Evolutionary conservation across 2,113 vertebrate species (phyloP), one percentile per base, ranked within the genome.

Genomic region (Peucedramus taeniatus): DNA sequence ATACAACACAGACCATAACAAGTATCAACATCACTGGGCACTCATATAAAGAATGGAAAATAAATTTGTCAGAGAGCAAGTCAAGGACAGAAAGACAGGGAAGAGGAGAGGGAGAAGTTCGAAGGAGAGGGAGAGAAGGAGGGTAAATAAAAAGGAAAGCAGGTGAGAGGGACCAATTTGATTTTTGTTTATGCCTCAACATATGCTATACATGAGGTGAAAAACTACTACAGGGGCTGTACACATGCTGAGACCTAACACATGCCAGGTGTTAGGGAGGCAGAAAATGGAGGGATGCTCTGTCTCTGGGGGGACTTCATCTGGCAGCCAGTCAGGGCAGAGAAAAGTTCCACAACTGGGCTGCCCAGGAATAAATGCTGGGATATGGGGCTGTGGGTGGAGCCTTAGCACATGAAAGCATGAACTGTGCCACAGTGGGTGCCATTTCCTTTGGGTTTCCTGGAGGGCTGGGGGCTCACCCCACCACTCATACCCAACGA

Each of bases 361-460:
- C 50, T 56, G 28, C 35, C 35, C 3, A 7, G 60, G 19, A 47
- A 84, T n/a, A 65, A 56, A 40, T 24, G 15, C 5, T 0, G 0
- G 30, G 42, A 65, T 40, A 40, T 24, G 0, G 3, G 30, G 42
- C n/a, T 65, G 50, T 30, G 69, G 69, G n/a, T 56, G 50, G 19
- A 74, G n/a, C 19, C 50, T n/a, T 16, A 64, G n/a, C n/a, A 47
- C 19, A 39, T 7, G 18, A 47, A 28, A 64, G 49, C 49, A 74
- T 15, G 40, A 56, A 18, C 7, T 64, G 28, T 0, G 0, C 23
- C n/a, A 33, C 11, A 45, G 15, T 0, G 0, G 33, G 49, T 5
- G 3, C 15, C 40, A 28, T 15, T 47, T 28, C 7, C 40, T 39
- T 22, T 7, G 40, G n/a, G 59, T 15, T 74, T 56, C 69, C 18